These are phyloP conservation scores for Sapayoa aenigma DNA, from an alignment of 2,113 vertebrate genomes.

Conservation along the genomic window DNA sequence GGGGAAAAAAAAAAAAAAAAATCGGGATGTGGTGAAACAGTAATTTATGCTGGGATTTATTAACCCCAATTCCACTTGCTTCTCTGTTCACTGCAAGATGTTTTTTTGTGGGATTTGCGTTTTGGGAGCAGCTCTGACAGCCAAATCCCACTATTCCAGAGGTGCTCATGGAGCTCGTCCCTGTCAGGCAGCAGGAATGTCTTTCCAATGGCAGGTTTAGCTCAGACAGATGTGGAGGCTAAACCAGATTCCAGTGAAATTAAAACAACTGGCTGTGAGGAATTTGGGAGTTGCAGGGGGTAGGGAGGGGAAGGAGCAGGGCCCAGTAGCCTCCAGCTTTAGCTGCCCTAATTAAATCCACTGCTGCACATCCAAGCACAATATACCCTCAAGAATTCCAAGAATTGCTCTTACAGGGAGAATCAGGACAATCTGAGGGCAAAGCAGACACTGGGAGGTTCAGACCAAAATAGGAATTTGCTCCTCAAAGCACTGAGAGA, in stretches of 20 bases:
- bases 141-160: background rate
- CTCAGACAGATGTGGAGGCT: background rate
- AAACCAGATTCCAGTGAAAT: background rate
- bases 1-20: background rate
- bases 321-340: background rate
- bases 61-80: background rate
- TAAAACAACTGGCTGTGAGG: background rate
- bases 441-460: background rate
- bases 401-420: background rate
- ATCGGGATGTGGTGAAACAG: rapidly evolving
- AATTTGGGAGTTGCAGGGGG: background rate
- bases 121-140: background rate
- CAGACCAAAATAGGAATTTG: slow-evolving; percentile 25
- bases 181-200: background rate
- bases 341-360: background rate
- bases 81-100: no score
- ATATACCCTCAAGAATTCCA: background rate
- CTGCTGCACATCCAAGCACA: background rate
- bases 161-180: background rate
- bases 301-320: background rate
- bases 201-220: background rate
- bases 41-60: background rate
- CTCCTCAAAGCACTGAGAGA: background rate
- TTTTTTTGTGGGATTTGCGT: background rate
- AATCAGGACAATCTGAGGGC: slow-evolving; percentile 3